Conservation (phyloP, 2,113 vertebrate species). For the Thamnophis sirtalis region DNA sequence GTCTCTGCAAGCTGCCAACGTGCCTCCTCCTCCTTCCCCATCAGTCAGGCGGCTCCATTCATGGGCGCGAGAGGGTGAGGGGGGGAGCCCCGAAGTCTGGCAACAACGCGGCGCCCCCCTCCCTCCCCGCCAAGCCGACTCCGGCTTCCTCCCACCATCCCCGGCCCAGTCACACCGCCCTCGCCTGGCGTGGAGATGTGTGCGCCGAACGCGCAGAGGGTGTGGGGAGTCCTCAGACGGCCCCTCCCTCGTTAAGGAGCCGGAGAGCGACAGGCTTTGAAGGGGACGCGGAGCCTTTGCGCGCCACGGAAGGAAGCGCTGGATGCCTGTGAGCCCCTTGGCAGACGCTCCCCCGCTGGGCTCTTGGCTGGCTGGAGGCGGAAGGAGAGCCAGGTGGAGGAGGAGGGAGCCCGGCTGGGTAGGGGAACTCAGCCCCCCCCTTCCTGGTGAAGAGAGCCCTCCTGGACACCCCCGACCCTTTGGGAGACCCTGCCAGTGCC, state of each 20-base stretch:
- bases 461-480: background rate
- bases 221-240: background rate
- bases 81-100: background rate
- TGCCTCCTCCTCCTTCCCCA: background rate
- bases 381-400: no score
- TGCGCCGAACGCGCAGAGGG: background rate
- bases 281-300: background rate
- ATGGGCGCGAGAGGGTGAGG: background rate
- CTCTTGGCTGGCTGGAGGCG: background rate
- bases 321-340: background rate
- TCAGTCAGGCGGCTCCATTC: background rate
- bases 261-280: background rate
- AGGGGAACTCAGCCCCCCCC: background rate
- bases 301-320: background rate
- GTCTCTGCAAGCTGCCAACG: background rate
- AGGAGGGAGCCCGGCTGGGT: background rate
- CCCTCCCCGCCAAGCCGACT: background rate
- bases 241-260: background rate
- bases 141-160: background rate
- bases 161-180: background rate
- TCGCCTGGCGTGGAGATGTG: background rate
- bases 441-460: background rate
- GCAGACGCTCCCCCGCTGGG: background rate
- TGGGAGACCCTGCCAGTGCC: background rate
- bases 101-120: background rate